Evolutionary conservation across 2,113 vertebrate species (phyloP), one percentile per base, ranked within the genome.

Genomic region (Periophthalmodon schlosseri): DNA sequence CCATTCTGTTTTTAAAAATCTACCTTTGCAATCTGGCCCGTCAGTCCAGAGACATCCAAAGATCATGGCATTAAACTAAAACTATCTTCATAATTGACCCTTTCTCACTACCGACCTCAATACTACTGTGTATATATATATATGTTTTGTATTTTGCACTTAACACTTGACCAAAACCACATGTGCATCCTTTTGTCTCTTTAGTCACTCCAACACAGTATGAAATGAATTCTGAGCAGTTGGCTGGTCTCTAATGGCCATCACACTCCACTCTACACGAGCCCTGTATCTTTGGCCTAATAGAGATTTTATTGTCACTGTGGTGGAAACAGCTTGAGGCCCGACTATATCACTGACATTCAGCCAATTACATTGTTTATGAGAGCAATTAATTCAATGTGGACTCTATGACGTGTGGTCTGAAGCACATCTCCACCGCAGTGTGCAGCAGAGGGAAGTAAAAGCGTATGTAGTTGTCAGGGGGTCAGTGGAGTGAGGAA

Each of bases 291-390:
- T 81, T 81, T 83, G 74, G 65, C 66, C 81, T 85, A 88, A 89
- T 89, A 76, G 87, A 85, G 76, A 85, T 80, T 85, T 86, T 83
- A 87, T 81, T 84, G 83, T 87, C 82, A 85, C 82, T 50, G 66
- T 58, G 23, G 57, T 70, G 71, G 81, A 75, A 79, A 83, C 73
- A 75, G 81, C 52, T 73, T 79, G 80, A 82, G 68, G 83, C 56
- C 75, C 54, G 74, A 69, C 58, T 80, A 68, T 56, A 63, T 72
- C 74, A 73, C 58, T 83, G 78, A 83, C 84, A 80, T 78, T 77
- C 46, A 57, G 49, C 84, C 83, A 81, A 75, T 86, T 85, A 84
- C 76, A 58, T 36, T 57, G 75, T 81, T 84, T 86, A 78, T 81
- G 78, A 81, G 81, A 79, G 79, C 83, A 80, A 82, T 88, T 86